Base-by-base conservation (phyloP, 2,797 vertebrate species). In the Allobates femoralis region DNA sequence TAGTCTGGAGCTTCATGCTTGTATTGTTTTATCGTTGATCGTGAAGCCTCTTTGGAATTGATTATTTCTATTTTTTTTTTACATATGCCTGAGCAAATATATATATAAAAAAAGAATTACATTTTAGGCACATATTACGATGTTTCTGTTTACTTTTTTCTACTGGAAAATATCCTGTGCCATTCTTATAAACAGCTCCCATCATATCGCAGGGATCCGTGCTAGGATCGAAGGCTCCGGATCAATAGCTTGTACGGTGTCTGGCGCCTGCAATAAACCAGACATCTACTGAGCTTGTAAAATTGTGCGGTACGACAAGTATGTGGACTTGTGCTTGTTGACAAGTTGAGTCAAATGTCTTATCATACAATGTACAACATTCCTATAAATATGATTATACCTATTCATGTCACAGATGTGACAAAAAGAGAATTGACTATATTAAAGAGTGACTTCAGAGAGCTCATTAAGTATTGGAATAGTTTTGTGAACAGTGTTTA, bases 231-330 rank as follows among this genome's bases (percentile, higher is more conserved):
- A 77, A 12, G 28, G 18, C 8, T 21, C 51, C 26, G 23, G 30
- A 30, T 32, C 28, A 32, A 21, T 56, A 55, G n/a, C 23, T 16
- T 55, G 28, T 55, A 32, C 18, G 11, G 75, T 32, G 75, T 23
- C 75, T 77, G 75, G 75, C 51, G 51, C 75, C 75, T 77, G 19
- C 26, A 10, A 18, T 32, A 32, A 21, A 32, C 11, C 51, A 77
- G 53, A 77, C 53, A 30, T 30, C 7, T 53, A 21, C 5, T 23
- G 75, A 32, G 28, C 19, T 77, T 77, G 75, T 77, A 77, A 77
- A 77, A 21, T 56, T 30, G 18, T 0, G 50, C 74, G 19, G 28
- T 32, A 56, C 28, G 32, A 21, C 16, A 32, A 26, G 30, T 53
- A 46, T 77, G 51, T 26, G 8, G 21, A 18, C 18, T 30, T 7